These are phyloP conservation scores for Lethrus apterus DNA, from an alignment of 1,140 invertebrate species.

Conservation along the genomic window DNA sequence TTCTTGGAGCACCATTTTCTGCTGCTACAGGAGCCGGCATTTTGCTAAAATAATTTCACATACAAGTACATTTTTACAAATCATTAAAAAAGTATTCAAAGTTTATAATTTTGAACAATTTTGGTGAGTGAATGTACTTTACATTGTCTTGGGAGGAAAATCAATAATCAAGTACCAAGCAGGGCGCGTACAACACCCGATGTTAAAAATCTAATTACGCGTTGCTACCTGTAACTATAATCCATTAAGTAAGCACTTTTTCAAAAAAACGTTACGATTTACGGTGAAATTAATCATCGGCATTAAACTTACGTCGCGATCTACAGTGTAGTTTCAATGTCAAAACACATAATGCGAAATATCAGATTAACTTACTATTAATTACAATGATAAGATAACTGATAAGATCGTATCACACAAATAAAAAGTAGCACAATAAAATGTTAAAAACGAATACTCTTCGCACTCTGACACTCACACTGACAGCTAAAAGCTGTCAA, in stretches of 20 bases:
- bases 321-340: not conserved
- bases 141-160: constrained; percentile 21
- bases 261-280: not conserved
- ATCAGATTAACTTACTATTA: not conserved
- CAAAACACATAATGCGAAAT: not conserved
- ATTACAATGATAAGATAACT: not conserved
- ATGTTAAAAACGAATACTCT: not conserved
- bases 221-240: not conserved
- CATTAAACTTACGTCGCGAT: not conserved
- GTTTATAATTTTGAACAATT: constrained; percentile 6
- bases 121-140: constrained; percentile 17
- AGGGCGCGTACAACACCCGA: constrained; percentile 16
- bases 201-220: not conserved
- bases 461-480: not conserved
- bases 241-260: not conserved
- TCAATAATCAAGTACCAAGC: constrained; percentile 23
- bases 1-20: constrained; percentile 65
- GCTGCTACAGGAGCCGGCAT: constrained; percentile 55
- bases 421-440: not conserved
- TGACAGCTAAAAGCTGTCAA: constrained; percentile 4
- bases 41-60: constrained; percentile 22
- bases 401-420: not conserved
- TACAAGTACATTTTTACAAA: not conserved
- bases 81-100: not conserved
- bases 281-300: not conserved